Conservation (phyloP, 2,888 invertebrate genomes). For the Platycnemis pennipes region DNA sequence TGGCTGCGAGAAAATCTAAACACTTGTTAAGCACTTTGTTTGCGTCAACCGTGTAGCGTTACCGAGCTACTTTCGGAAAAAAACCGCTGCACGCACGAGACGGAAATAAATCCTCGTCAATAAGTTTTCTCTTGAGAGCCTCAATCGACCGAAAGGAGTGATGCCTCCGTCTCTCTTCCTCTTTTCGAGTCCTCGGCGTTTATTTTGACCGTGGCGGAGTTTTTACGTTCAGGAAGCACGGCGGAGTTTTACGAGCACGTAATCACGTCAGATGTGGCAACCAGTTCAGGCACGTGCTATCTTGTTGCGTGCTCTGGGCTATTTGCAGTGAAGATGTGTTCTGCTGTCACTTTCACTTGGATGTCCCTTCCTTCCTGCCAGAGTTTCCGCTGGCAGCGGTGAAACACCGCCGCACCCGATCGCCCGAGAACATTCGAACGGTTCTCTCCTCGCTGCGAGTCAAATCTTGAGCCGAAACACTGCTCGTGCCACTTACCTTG, state of each 20-base stretch:
- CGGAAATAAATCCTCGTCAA: no score
- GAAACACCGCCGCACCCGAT: not conserved
- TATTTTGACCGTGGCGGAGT: not conserved
- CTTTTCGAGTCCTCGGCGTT: not conserved
- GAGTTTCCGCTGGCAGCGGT: not conserved
- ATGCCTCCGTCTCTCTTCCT: not conserved
- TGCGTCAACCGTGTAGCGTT: no score
- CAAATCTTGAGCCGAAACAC: not conserved
- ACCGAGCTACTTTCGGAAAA: no score
- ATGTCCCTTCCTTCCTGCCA: not conserved
- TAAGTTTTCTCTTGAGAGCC: no score
- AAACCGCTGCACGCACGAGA: no score
- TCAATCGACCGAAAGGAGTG: not conserved
- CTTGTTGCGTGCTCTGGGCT: not conserved
- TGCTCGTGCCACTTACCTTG: constrained; percentile 13
- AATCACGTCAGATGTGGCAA: not conserved
- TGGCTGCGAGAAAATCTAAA: no score
- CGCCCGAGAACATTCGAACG: not conserved
- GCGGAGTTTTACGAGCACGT: not conserved
- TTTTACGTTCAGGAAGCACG: not conserved
- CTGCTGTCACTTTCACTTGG: constrained; percentile 4
- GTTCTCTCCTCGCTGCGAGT: not conserved
- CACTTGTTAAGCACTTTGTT: no score
- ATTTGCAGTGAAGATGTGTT: not conserved
- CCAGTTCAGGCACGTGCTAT: not conserved